phyloP scores from a whole-genome alignment of 2,797 vertebrate species.

The Lepilemur ruficaudatus region DNA sequence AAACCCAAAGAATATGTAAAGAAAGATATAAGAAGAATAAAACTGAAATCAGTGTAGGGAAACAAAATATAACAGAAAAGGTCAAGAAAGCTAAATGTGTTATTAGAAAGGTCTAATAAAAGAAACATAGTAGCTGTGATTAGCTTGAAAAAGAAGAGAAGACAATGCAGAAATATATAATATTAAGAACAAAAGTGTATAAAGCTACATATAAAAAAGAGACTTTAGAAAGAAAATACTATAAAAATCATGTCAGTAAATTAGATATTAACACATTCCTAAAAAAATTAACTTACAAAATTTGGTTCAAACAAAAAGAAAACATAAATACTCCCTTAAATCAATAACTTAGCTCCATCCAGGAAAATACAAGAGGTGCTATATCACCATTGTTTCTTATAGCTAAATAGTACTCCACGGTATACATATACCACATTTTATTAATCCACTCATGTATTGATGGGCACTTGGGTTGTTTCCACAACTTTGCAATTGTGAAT shows the following conservation, averaged over 20 bases:
- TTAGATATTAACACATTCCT: not conserved
- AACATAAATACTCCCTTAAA: not conserved
- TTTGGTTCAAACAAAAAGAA: not conserved
- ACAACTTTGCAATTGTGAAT: too few relatives aligned
- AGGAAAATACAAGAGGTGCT: too few relatives aligned
- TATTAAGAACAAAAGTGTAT: not conserved
- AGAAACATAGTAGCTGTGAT: not conserved
- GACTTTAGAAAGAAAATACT: not conserved
- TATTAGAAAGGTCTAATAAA: not conserved
- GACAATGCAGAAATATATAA: not conserved
- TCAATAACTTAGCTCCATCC: not conserved
- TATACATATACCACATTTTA: too few relatives aligned
- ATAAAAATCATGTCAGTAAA: not conserved
- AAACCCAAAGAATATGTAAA: not conserved
- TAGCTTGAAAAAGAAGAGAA: not conserved
- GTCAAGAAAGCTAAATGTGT: not conserved
- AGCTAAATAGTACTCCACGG: too few relatives aligned
- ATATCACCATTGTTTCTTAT: too few relatives aligned
- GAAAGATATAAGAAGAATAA: not conserved
- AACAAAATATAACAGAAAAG: not conserved
- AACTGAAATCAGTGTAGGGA: not conserved
- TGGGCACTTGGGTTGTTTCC: too few relatives aligned
- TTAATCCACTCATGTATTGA: too few relatives aligned
- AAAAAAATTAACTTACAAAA: not conserved
- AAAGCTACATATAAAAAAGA: not conserved